Evolutionary conservation across 2,113 vertebrate genomes (phyloP).

Genomic region (Kobus ellipsiprymnus): DNA sequence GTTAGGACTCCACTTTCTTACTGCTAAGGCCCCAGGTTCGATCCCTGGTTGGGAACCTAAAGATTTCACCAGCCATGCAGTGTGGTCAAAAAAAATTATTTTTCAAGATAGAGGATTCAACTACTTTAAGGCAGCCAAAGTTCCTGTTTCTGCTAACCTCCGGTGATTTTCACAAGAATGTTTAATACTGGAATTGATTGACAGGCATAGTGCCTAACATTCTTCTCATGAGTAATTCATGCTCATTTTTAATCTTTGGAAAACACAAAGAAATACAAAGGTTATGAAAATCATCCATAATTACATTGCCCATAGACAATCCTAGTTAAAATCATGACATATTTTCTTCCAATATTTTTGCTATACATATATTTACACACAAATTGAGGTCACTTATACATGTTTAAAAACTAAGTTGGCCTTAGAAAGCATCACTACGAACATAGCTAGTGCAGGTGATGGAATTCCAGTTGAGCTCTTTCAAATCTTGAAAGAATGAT

Average conservation of each 20-base stretch:
- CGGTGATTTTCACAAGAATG: not conserved
- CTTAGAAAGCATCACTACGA: too few species aligned
- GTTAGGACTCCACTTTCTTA: not conserved
- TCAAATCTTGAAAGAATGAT: too few species aligned
- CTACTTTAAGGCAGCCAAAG: not conserved
- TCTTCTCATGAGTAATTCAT: not conserved
- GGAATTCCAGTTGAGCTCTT: too few species aligned
- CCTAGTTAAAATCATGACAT: not conserved
- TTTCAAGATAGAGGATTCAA: not conserved
- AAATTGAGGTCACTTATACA: not conserved
- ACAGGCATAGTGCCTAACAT: not conserved
- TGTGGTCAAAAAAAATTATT: not conserved
- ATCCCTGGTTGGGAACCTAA: not conserved
- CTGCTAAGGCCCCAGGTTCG: not conserved
- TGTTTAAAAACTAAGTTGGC: not conserved
- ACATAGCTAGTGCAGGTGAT: too few species aligned
- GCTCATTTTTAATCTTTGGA: constrained; percentile 5
- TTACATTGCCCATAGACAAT: not conserved
- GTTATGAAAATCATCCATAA: not conserved
- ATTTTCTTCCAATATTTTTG: not conserved
- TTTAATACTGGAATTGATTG: not conserved
- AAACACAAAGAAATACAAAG: not conserved
- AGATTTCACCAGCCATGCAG: not conserved
- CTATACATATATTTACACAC: not conserved
- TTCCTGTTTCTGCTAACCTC: not conserved